These are phyloP conservation scores for Acleris cristana DNA, from an alignment of 2,888 invertebrate species.

Conservation along the genomic window DNA sequence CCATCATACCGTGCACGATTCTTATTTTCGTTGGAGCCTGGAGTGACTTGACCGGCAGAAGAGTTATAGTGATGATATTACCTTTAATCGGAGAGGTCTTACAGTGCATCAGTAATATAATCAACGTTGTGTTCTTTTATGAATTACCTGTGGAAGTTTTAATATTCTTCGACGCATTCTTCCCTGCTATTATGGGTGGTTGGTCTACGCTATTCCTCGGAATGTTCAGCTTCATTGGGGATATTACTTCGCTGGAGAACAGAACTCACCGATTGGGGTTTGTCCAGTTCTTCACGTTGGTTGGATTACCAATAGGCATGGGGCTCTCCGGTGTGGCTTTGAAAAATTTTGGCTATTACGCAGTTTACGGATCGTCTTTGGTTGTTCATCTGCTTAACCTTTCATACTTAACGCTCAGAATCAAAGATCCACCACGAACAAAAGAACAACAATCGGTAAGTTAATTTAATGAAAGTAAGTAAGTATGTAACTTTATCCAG, in stretches of 20 bases:
- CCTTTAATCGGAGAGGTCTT: constrained; percentile 89
- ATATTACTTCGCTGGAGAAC: constrained; percentile 88
- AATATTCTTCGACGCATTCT: constrained; percentile 86
- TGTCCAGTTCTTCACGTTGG: constrained; percentile 89
- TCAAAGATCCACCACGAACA: constrained; percentile 22
- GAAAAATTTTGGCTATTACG: constrained; percentile 87
- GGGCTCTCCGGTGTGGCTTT: constrained; percentile 88
- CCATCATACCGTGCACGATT: constrained; percentile 87
- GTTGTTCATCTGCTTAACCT: constrained; percentile 53
- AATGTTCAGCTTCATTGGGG: constrained; percentile 90
- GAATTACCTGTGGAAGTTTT: constrained; percentile 88
- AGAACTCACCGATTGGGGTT: constrained; percentile 90
- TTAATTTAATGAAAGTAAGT: neutral
- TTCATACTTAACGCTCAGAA: constrained; percentile 40
- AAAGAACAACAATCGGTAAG: constrained; percentile 30
- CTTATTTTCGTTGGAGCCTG: constrained; percentile 90
- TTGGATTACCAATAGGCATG: constrained; percentile 91
- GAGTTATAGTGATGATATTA: constrained; percentile 88
- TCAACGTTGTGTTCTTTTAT: constrained; percentile 88
- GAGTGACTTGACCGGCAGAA: constrained; percentile 84
- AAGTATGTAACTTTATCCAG: too few relatives aligned
- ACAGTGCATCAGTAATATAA: constrained; percentile 86
- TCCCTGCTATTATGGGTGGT: constrained; percentile 87
- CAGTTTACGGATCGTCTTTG: constrained; percentile 36
- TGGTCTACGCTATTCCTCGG: constrained; percentile 92